Conservation (phyloP, 2,113 vertebrate species). For the Apeltes quadracus region DNA sequence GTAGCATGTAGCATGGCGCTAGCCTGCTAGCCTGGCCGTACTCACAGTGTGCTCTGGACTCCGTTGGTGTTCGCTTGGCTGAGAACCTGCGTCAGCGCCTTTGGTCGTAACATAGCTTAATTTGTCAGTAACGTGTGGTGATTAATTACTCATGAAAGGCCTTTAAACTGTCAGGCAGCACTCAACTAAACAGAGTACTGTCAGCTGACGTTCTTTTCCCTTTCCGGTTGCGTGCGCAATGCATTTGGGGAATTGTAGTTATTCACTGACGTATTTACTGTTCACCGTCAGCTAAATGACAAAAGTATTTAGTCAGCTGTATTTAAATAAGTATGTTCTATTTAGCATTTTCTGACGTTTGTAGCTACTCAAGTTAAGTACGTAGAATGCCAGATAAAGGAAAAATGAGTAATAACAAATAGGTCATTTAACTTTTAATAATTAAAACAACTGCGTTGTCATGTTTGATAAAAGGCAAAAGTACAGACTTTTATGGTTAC, state of each 20-base stretch:
- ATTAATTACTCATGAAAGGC: neutral
- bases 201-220: slow-evolving; percentile 58
- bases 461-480: neutral
- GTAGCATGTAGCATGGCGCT: slow-evolving; percentile 26
- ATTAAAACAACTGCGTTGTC: neutral
- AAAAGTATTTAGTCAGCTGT: neutral
- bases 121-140: fast-evolving
- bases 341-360: no score
- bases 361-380: neutral
- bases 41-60: slow-evolving; percentile 98
- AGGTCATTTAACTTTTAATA: neutral
- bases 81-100: slow-evolving; percentile 94
- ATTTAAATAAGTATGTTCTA: no score
- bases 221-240: slow-evolving; percentile 11
- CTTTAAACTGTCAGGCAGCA: neutral
- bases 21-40: slow-evolving; percentile 41
- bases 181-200: neutral
- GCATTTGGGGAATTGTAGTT: slow-evolving; percentile 55
- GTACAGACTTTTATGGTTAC: neutral
- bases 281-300: neutral
- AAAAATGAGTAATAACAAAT: neutral
- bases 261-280: neutral
- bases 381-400: neutral
- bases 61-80: slow-evolving; percentile 97
- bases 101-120: slow-evolving; percentile 87